Percentiles rank a stretch among this genome's conserved stretches.
Evolutionary conservation across 2,888 invertebrate species (phyloP).

Genomic region (Plusia festucae): DNA sequence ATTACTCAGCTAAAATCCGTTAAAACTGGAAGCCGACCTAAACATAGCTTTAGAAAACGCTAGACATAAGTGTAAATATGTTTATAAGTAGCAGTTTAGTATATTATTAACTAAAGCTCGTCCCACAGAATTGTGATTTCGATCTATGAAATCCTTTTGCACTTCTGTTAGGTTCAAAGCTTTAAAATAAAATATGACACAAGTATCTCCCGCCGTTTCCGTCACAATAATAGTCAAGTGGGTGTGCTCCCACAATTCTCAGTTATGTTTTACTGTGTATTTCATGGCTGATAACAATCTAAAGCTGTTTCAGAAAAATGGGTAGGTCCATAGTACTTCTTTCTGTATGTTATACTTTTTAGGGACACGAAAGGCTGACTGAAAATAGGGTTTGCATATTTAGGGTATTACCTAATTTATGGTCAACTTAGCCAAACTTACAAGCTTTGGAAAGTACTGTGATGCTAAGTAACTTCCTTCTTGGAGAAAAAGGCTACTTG

Average conservation of each 20-base stretch:
- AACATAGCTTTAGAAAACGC: no score
- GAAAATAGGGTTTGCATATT: no score
- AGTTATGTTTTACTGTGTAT: constrained; percentile 35
- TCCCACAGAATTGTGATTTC: not conserved
- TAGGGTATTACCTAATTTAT: no score
- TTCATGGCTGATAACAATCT: constrained; percentile 11
- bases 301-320: not conserved
- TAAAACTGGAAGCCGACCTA: no score
- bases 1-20: no score
- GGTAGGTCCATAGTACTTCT: not conserved
- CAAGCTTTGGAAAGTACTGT: no score
- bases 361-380: no score
- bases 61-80: no score
- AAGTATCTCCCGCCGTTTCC: not conserved
- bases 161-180: not conserved
- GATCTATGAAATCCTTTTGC: not conserved
- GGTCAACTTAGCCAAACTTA: no score
- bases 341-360: not conserved
- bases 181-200: not conserved
- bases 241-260: constrained; percentile 37
- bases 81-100: no score
- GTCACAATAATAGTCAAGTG: constrained; percentile 1
- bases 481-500: no score
- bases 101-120: not conserved
- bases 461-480: no score